Base-by-base conservation (phyloP, 2,113 vertebrate species). In the Myiagra hebetior region DNA sequence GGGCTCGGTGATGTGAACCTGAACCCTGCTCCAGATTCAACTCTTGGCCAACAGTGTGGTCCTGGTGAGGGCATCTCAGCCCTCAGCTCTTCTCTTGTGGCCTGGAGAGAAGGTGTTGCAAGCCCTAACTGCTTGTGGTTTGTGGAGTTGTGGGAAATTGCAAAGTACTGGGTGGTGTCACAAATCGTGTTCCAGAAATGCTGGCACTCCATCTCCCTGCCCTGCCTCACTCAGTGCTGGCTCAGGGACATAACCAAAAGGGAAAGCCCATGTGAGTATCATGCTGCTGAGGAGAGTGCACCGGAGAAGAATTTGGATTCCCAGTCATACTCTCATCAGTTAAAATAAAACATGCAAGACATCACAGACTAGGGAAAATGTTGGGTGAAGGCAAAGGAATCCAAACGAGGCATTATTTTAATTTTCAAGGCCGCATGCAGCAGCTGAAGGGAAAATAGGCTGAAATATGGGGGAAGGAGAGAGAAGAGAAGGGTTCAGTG, bases 291-390 rank as follows among this genome's bases (percentile, higher is more conserved):
- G 49, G 27, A 75, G 39, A 35, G 39, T 10, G 21, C n/a, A 47
- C 23, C 0, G 0, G 55, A 62, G 50, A 69, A 68, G 79, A 76
- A 67, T 88, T 74, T 88, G 68, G 46, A 64, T 72, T 91, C 39
- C 30, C 24, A 79, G 18, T 75, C 49, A 42, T 47, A 30, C 1
- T 22, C 21, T 65, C 20, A 30, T 69, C 50, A 63, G 41, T 70
- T 63, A 91, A 92, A 96, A 89, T 70, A 91, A 92, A 96, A 87
- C 33, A 83, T 16, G 44, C 42, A 85, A 82, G 63, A 77, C 16
- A 22, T 81, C 56, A 74, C 21, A 73, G 44, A 77, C 67, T 87
- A 77, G 42, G 47, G 78, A 89, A 88, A 91, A 63, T 83, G 52
- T 33, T 90, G 59, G 19, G 30, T 49, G 56, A 74, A 81, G 31